phyloP scores from a whole-genome alignment of 2,888 invertebrate species.

The Caenorhabditis angaria region DNA sequence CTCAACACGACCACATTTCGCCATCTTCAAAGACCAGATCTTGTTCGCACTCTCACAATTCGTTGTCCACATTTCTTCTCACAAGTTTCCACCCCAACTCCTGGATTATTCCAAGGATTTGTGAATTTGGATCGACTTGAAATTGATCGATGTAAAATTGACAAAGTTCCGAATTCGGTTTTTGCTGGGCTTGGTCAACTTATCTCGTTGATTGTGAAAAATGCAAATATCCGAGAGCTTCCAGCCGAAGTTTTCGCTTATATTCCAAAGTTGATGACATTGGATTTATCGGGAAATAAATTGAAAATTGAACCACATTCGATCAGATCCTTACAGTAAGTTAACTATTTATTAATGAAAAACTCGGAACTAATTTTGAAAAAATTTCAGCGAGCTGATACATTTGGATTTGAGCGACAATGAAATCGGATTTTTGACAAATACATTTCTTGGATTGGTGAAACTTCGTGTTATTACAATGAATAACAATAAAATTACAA shows the following conservation, averaged over 20 bases:
- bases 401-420: slow-evolving; percentile 59
- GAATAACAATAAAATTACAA: slow-evolving; percentile 53
- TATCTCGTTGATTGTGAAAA: slow-evolving; percentile 58
- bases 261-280: slow-evolving; percentile 61
- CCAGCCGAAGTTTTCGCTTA: slow-evolving; percentile 55
- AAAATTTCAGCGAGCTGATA: slow-evolving; percentile 50
- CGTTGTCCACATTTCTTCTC: slow-evolving; percentile 58
- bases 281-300: slow-evolving; percentile 60
- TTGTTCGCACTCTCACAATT: slow-evolving; percentile 61
- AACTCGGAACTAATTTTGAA: neutral
- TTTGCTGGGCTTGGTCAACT: slow-evolving; percentile 61
- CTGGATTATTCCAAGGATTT: slow-evolving; percentile 58
- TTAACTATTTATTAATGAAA: neutral
- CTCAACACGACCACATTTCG: slow-evolving; percentile 56
- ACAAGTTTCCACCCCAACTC: slow-evolving; percentile 47
- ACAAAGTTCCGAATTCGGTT: slow-evolving; percentile 45
- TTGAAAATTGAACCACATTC: slow-evolving; percentile 58
- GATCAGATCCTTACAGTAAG: slow-evolving; percentile 47
- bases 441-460: slow-evolving; percentile 47
- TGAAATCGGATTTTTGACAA: slow-evolving; percentile 53
- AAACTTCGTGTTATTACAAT: slow-evolving; percentile 52
- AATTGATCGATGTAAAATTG: slow-evolving; percentile 58
- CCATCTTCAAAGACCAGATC: slow-evolving; percentile 51
- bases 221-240: slow-evolving; percentile 54
- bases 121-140: slow-evolving; percentile 60